Evolutionary conservation across 1,140 invertebrate genomes (phyloP).

Genomic region (Sitodiplosis mosellana): DNA sequence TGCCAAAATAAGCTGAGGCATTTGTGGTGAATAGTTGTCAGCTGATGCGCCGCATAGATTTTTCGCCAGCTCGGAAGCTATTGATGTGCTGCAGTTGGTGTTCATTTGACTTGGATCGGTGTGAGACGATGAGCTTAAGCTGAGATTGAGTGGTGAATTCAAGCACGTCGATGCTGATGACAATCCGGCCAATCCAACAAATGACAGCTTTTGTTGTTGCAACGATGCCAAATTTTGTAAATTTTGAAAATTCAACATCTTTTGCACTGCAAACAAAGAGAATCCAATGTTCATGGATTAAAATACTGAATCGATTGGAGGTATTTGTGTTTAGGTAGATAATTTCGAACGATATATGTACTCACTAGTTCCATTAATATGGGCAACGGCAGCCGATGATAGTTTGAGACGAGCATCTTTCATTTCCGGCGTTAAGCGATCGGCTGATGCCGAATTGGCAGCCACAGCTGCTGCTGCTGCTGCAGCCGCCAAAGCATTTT

Average conservation of each 20-base stretch:
- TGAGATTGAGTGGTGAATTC: slow-evolving; percentile 62
- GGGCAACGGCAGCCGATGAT: slow-evolving; percentile 17
- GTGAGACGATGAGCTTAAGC: slow-evolving; percentile 39
- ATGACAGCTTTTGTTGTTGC: slow-evolving; percentile 28
- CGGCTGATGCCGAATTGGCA: no score
- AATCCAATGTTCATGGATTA: background rate
- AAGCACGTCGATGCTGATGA: slow-evolving; percentile 39
- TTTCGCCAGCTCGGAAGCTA: background rate
- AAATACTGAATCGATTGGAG: background rate
- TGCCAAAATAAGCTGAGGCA: slow-evolving; percentile 47
- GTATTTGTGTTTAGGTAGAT: background rate
- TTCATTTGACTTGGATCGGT: slow-evolving; percentile 10
- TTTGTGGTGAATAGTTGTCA: slow-evolving; percentile 18
- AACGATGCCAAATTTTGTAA: slow-evolving; percentile 48
- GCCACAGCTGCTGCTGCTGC: no score
- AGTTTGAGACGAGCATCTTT: no score
- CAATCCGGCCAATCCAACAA: slow-evolving; percentile 45
- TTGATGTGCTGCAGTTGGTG: background rate
- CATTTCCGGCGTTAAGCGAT: no score
- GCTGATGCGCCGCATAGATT: slow-evolving; percentile 20
- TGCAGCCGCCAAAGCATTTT: no score
- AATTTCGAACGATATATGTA: slow-evolving; percentile 21
- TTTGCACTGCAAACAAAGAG: slow-evolving; percentile 41
- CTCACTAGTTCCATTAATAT: slow-evolving; percentile 60
- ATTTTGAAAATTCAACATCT: slow-evolving; percentile 55